Percentiles rank a stretch among this genome's conserved stretches.
These are phyloP conservation scores for Paguma larvata DNA, from an alignment of 2,797 vertebrate species.

Conservation along the genomic window DNA sequence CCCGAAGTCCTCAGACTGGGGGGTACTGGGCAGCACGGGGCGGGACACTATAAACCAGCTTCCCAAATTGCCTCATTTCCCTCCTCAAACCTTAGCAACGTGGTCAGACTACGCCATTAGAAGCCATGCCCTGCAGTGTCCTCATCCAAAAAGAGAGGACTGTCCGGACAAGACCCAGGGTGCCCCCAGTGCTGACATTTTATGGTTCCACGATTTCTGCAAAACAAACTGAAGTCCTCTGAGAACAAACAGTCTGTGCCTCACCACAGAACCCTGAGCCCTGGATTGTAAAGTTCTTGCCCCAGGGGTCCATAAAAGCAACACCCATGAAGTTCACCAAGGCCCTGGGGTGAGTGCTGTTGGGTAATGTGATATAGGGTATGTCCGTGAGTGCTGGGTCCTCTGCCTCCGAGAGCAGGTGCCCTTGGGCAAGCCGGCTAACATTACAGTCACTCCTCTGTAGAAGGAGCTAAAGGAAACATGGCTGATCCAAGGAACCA, in stretches of 20 bases:
- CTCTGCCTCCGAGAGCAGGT: neutral
- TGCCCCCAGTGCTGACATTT: neutral
- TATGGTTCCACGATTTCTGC: neutral
- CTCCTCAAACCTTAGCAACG: neutral
- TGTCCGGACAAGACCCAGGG: neutral
- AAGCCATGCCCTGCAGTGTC: neutral
- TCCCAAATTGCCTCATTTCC: neutral
- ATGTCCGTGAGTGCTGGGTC: neutral
- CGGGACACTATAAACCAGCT: neutral
- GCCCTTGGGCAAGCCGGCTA: neutral
- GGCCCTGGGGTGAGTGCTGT: neutral
- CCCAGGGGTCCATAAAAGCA: conserved; percentile 10
- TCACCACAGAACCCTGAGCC: neutral
- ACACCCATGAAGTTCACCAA: neutral
- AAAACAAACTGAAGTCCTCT: neutral
- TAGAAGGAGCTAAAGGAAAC: neutral
- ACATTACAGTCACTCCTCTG: neutral
- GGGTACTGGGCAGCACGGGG: neutral
- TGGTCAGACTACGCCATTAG: neutral
- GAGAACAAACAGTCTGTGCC: conserved; percentile 3
- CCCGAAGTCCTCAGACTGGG: neutral
- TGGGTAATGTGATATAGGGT: neutral
- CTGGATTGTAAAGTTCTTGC: neutral
- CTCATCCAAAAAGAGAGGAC: neutral
- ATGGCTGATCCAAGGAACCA: neutral